Evolutionary conservation across 2,888 invertebrate species (phyloP), one percentile per base, ranked within the genome.

Genomic region (Hemaris fuciformis): DNA sequence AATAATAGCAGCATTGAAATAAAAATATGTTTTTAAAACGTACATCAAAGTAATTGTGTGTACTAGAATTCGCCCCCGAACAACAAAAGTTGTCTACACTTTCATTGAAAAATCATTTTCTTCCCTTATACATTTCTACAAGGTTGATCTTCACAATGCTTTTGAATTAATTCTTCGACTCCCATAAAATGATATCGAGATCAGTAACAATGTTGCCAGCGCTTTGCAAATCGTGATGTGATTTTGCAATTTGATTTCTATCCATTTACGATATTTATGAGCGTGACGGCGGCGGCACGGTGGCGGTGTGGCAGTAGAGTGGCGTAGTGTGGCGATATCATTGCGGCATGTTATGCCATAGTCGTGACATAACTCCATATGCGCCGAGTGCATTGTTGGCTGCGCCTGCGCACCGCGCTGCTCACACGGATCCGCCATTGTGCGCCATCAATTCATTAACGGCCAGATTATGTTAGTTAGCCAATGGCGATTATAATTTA

Each of bases 331-430:
- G 65, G 69, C 69, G 69, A 65, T 73, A 71, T 70, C 71, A 68
- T 65, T 63, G 70, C 60, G 56, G 65, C 72, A 62, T 68, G 77
- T 82, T 84, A 81, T 79, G 75, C 69, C 72, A 81, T 68, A 69
- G 67, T 75, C 72, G 76, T 83, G 83, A 83, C 73, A 78, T 84
- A 84, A 83, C 77, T 64, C 62, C 64, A 63, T 66, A 66, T 67
- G 72, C 62, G 63, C 66, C 62, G 59, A 64, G 71, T 71, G 78
- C 69, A 74, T 75, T 75, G 76, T 74, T 72, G 64, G 61, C 66
- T 68, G 69, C 73, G 75, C 68, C 61, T 66, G 71, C 73, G 68
- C 38, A 38, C n/a, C 38, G 38, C 38, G n/a, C 72, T 45, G 64
- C 67, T 71, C 72, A 71, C 71, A 67, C 66, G 68, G 63, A 62